Evolutionary conservation across 2,888 invertebrate genomes (phyloP).

Genomic region (Lampropteryx suffumata): DNA sequence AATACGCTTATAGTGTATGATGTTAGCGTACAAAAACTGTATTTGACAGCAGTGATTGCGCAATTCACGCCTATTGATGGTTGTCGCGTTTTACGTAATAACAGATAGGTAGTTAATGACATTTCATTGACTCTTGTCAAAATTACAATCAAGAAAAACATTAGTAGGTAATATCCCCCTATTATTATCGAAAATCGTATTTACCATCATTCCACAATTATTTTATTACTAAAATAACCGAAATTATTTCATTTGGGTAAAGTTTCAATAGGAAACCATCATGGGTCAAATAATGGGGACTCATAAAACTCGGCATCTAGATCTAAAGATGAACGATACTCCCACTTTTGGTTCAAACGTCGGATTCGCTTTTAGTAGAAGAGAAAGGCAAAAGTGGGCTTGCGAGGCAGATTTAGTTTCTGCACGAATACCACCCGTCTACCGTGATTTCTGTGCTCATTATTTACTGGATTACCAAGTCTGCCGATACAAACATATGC

Average conservation of each 20-base stretch:
- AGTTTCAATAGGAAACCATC: neutral
- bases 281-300: conserved; percentile 63
- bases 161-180: too few relatives aligned
- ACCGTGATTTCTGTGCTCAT: conserved; percentile 93
- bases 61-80: too few relatives aligned
- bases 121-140: too few relatives aligned
- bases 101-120: too few relatives aligned
- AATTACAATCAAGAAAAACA: too few relatives aligned
- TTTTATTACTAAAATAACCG: neutral
- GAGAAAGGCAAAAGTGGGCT: conserved; percentile 87
- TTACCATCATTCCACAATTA: too few relatives aligned
- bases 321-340: conserved; percentile 58
- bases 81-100: too few relatives aligned
- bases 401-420: conserved; percentile 88
- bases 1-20: too few relatives aligned
- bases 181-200: too few relatives aligned
- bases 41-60: too few relatives aligned
- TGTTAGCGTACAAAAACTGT: too few relatives aligned
- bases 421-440: conserved; percentile 85
- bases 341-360: conserved; percentile 86
- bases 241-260: neutral
- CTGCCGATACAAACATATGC: conserved; percentile 88
- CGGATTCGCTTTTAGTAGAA: conserved; percentile 88
- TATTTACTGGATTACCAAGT: conserved; percentile 84
- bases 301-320: conserved; percentile 40